Conservation (phyloP, 2,888 invertebrate species). For the Xestia ashworthii region DNA sequence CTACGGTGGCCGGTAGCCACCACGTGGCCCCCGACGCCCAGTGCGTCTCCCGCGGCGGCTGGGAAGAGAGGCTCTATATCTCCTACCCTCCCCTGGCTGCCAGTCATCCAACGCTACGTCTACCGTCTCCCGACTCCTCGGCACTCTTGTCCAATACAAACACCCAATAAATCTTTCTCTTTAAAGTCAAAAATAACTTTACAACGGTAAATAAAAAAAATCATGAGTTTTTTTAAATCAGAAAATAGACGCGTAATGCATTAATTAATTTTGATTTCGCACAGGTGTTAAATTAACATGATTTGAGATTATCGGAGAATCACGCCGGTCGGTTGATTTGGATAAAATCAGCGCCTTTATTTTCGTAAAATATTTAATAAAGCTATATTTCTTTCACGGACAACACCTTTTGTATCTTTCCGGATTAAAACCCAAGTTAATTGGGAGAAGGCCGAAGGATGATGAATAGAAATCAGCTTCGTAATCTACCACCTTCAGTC, state of each 20-base stretch:
- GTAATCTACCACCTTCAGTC: no score
- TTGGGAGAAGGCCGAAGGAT: background rate
- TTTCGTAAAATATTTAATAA: background rate
- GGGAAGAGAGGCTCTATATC: no score
- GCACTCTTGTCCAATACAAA: background rate
- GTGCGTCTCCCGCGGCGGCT: no score
- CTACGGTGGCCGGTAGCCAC: no score
- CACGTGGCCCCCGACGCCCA: no score
- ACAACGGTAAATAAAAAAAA: background rate
- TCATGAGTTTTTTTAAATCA: conserved; percentile 4
- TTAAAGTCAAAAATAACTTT: background rate
- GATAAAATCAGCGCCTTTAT: background rate
- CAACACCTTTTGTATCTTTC: background rate
- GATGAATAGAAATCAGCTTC: background rate
- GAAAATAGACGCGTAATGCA: background rate
- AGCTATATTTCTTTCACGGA: background rate
- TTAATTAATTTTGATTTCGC: conserved; percentile 48
- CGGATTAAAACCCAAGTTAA: background rate
- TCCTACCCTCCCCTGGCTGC: background rate
- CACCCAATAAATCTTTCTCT: background rate
- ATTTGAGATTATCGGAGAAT: conserved; percentile 23
- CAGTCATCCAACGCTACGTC: background rate
- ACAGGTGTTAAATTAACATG: conserved; percentile 21
- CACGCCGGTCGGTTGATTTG: background rate
- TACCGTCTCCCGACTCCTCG: background rate